A percentile compares a stretch with the other conserved stretches of the same genome.
Conservation (phyloP, 2,113 vertebrate genomes). For the Salvator merianae region DNA sequence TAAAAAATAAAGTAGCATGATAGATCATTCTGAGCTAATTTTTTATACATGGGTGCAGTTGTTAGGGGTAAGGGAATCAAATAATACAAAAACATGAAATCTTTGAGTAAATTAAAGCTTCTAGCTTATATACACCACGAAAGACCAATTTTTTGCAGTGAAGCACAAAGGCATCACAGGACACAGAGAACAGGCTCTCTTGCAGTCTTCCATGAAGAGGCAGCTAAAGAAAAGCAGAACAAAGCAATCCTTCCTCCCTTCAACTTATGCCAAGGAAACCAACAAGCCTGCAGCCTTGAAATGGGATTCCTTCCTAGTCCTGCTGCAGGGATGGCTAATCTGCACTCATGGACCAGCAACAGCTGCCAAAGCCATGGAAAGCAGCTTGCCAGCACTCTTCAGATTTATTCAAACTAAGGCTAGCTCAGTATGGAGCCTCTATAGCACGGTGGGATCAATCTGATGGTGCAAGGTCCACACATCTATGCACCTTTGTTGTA, state of each 20-base stretch:
- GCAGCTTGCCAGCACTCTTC: no score
- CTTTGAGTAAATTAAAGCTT: not conserved
- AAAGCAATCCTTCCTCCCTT: not conserved
- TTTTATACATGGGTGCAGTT: not conserved
- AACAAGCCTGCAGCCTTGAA: not conserved
- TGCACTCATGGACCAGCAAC: no score
- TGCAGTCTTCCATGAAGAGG: not conserved
- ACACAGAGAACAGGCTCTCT: not conserved
- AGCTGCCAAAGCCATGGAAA: no score
- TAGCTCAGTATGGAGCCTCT: no score
- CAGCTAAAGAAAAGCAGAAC: not conserved
- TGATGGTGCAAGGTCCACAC: no score
- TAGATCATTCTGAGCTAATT: not conserved
- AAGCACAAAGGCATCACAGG: not conserved
- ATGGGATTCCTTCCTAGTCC: not conserved
- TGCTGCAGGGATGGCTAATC: not conserved
- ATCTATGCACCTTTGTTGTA: no score
- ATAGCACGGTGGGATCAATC: no score
- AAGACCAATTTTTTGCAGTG: conserved; percentile 1
- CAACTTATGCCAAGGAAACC: not conserved
- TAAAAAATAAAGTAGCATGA: not conserved
- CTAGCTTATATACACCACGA: not conserved
- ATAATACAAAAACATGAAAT: not conserved
- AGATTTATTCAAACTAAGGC: no score
- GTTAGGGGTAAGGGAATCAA: not conserved